These are phyloP conservation scores for Ophthalmolycus amberensis DNA, from an alignment of 2,113 vertebrate species.

Conservation along the genomic window DNA sequence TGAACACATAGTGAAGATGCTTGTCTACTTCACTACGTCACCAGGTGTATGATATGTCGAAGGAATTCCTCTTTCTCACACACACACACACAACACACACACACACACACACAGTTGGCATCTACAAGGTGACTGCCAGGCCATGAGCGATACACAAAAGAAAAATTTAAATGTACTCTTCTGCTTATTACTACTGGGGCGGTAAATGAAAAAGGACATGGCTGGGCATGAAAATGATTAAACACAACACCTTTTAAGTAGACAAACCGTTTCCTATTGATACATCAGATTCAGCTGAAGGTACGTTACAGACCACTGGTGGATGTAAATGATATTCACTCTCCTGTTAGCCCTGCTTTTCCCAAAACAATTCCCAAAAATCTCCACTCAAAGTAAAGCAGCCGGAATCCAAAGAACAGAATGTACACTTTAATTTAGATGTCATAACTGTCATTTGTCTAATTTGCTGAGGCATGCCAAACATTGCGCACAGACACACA, in stretches of 20 bases:
- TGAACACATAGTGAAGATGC: constrained; percentile 35
- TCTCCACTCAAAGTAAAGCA: too few species aligned
- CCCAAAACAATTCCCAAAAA: not conserved
- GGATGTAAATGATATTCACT: not conserved
- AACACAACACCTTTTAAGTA: not conserved
- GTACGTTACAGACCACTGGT: not conserved
- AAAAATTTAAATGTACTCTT: not conserved
- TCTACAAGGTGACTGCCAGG: not conserved
- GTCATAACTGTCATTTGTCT: constrained; percentile 22
- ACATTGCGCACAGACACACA: not conserved
- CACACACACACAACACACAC: constrained; percentile 3
- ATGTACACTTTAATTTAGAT: not conserved
- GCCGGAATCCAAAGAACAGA: too few species aligned
- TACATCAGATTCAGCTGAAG: not conserved
- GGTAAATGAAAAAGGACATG: not conserved
- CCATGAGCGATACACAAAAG: not conserved
- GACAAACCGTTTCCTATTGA: not conserved
- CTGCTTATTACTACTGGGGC: not conserved
- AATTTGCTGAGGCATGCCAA: constrained; percentile 12
- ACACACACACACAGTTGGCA: constrained; percentile 7
- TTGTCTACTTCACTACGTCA: constrained; percentile 58
- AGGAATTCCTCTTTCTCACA: constrained; percentile 29
- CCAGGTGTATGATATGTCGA: constrained; percentile 18
- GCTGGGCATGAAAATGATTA: not conserved
- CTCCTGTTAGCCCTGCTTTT: not conserved